Base-by-base conservation (phyloP, 2,888 invertebrate species). In the Leistus spinibarbis region DNA sequence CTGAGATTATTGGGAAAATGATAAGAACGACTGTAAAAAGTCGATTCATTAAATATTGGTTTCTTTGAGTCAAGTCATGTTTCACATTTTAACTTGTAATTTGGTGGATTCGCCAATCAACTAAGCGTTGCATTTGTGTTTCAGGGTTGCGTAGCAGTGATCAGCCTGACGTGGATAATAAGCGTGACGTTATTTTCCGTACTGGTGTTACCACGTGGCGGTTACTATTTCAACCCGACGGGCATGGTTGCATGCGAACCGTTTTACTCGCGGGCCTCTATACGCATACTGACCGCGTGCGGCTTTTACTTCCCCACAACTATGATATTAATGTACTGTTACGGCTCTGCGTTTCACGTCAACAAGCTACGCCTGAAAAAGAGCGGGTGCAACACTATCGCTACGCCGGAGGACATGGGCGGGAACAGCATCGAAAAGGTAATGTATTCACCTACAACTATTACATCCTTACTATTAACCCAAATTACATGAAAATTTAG, bases 281-380 rank as follows among this genome's bases (percentile, higher is more conserved):
- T 87, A 83, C 91, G 95, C 82, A 95, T 95, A 81, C 87, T 95
- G 79, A 91, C 95, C 76, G 95, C 95, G 80, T 95, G 95, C 85
- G 92, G 93, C 77, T 94, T 95, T 86, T 96, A 95, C 85, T 95
- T 95, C 81, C 95, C 95, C 20, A 95, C 95, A 23, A 95, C 95
- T 27, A 95, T 95, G 95, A 93, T 95, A 77, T 88, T 95, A 81
- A 95, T 95, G 95, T 95, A 95, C 84, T 95, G 95, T 86, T 95
- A 95, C 83, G 95, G 95, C 40, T 95, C 95, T 20, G 95, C 95
- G 66, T 95, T 95, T 84, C 95, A 95, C 86, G 94, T 94, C 82
- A 95, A 94, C 86, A 94, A 94, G 85, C 90, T 92, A 78, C 89
- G 94, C 77, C 88, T 90, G 79, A 91, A 91, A 85, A 87, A 86